Conservation (phyloP, 2,113 vertebrate species). For the Euleptes europaea region DNA sequence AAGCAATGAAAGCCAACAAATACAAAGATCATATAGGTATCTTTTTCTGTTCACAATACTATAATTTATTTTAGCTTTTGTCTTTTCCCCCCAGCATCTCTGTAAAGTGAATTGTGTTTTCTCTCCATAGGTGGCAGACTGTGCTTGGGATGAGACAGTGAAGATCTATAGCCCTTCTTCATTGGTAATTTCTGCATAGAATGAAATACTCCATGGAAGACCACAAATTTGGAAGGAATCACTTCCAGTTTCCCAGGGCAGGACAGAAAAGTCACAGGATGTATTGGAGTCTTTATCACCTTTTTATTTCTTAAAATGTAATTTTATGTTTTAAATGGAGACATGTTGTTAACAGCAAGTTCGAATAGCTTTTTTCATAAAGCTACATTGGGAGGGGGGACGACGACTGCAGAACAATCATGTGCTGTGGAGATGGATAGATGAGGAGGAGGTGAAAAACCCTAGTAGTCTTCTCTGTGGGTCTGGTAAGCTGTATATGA, state of each 20-base stretch:
- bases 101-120: conserved; percentile 52
- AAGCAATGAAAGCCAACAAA: background rate
- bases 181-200: conserved; percentile 71
- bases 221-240: background rate
- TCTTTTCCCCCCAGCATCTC: background rate
- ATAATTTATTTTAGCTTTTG: background rate
- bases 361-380: background rate
- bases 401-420: background rate
- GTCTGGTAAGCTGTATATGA: background rate
- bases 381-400: background rate
- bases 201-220: background rate
- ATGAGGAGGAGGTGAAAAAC: rapidly evolving
- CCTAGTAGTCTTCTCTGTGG: background rate
- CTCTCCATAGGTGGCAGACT: conserved; percentile 90
- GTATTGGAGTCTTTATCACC: conserved; percentile 26
- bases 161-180: conserved; percentile 89
- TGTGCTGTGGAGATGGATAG: background rate
- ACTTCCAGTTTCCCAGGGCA: background rate
- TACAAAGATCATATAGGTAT: background rate
- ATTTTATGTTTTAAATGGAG: conserved; percentile 18
- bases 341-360: background rate
- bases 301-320: conserved; percentile 30
- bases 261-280: conserved; percentile 8
- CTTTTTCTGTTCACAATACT: background rate
- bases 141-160: conserved; percentile 96